Percentiles rank a stretch among this genome's conserved stretches.
Evolutionary conservation across 2,797 vertebrate genomes (phyloP).

Genomic region (Rhinatrema bivittatum): DNA sequence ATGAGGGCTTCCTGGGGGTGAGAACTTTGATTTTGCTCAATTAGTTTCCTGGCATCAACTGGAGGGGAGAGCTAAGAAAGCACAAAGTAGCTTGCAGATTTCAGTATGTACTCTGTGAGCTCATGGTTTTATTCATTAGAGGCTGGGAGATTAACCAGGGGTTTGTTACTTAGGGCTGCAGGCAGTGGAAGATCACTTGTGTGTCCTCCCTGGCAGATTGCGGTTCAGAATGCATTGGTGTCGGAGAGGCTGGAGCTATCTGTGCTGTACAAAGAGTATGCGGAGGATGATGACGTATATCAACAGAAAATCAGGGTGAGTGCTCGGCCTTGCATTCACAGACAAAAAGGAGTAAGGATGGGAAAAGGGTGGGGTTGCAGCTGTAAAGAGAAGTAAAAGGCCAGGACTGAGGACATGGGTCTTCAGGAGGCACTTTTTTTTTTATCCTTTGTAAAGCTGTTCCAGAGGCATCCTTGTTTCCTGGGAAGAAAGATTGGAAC

Average conservation of each 20-base stretch:
- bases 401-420: no score
- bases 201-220: slow-evolving; percentile 60
- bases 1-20: no score
- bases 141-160: no score
- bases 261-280: slow-evolving; percentile 81
- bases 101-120: not conserved
- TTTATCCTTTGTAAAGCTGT: no score
- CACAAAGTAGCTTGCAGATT: no score
- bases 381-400: no score
- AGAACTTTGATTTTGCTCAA: not conserved
- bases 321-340: slow-evolving; percentile 16
- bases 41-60: no score
- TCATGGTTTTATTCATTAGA: not conserved
- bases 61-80: not conserved
- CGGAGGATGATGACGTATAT: slow-evolving; percentile 81
- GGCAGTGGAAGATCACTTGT: no score
- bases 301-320: slow-evolving; percentile 87
- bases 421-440: no score
- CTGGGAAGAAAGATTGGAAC: no score
- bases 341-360: not conserved
- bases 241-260: slow-evolving; percentile 82
- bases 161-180: no score
- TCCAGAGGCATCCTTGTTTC: no score
- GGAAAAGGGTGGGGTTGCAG: not conserved
- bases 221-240: slow-evolving; percentile 86